Evolutionary conservation across 2,888 invertebrate genomes (phyloP), one percentile per base, ranked within the genome.

Genomic region (Zygaena filipendulae): DNA sequence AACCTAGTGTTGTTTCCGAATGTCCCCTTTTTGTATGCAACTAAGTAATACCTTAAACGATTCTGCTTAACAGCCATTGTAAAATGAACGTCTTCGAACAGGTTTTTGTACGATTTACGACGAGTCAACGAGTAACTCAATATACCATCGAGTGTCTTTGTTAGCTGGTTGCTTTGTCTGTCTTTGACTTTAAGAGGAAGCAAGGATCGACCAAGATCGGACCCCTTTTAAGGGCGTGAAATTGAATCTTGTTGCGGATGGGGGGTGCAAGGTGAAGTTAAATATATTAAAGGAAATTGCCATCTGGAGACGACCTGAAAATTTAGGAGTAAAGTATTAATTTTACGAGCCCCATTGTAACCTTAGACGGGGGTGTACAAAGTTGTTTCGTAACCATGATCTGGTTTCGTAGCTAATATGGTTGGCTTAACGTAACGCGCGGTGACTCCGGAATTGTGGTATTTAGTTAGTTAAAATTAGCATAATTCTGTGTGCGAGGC

Each of bases 191-290:
- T 70, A 66, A 66, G 43, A 71, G 63, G 53, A 62, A 60, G 54
- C 56, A 61, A 55, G 56, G 62, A 68, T 62, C 63, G 61, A 47
- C 68, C 55, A 58, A 58, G 62, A 47, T n/a, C 52, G 56, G 59
- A 66, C 64, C 74, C 72, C 68, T 71, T 74, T 72, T 62, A 57
- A 55, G 62, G 71, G 72, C 71, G 75, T 75, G 69, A 77, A 77
- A 79, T 79, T 79, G 77, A 79, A 79, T 79, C 75, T 69, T 77
- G 77, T 75, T 75, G 69, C 63, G 70, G 71, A 52, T 49, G 59
- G 56, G 68, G 74, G 75, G 72, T 59, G 64, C 49, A 56, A 50
- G 49, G 67, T 60, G 70, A 74, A 74, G 74, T 79, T 72, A 77
- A 77, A 77, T 75, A 77, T 79, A 77, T 77, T 64, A 66, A 68